Conservation (phyloP, 2,888 invertebrate species). For the Cantharis rufa region DNA sequence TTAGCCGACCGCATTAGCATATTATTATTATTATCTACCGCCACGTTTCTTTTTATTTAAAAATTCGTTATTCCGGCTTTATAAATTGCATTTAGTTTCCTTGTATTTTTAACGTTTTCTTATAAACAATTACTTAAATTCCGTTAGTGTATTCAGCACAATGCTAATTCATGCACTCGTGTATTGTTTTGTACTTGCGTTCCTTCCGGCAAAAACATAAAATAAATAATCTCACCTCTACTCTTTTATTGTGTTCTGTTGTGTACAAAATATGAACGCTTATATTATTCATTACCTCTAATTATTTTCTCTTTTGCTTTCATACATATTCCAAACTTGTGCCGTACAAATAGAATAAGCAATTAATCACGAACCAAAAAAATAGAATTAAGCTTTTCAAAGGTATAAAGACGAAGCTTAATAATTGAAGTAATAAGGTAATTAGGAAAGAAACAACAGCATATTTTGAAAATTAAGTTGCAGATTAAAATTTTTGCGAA, state of each 20-base stretch:
- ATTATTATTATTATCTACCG: not conserved
- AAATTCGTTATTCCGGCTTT: not conserved
- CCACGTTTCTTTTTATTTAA: not conserved
- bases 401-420: not conserved
- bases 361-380: not conserved
- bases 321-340: constrained; percentile 16
- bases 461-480: not conserved
- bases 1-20: not conserved
- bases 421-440: not conserved
- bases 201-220: constrained; percentile 43
- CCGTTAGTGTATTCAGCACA: constrained; percentile 18
- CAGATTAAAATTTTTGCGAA: not conserved
- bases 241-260: constrained; percentile 42
- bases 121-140: constrained; percentile 12
- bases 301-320: constrained; percentile 36
- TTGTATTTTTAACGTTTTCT: not conserved
- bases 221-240: constrained; percentile 44
- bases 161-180: constrained; percentile 33
- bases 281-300: constrained; percentile 42
- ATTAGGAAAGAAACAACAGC: not conserved
- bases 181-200: constrained; percentile 39
- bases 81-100: not conserved
- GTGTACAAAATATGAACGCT: constrained; percentile 40
- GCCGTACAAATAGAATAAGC: constrained; percentile 1
- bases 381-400: not conserved